Evolutionary conservation across 1,140 invertebrate genomes (phyloP).

Genomic region (Pachyrhynchus sulphureomaculatus): DNA sequence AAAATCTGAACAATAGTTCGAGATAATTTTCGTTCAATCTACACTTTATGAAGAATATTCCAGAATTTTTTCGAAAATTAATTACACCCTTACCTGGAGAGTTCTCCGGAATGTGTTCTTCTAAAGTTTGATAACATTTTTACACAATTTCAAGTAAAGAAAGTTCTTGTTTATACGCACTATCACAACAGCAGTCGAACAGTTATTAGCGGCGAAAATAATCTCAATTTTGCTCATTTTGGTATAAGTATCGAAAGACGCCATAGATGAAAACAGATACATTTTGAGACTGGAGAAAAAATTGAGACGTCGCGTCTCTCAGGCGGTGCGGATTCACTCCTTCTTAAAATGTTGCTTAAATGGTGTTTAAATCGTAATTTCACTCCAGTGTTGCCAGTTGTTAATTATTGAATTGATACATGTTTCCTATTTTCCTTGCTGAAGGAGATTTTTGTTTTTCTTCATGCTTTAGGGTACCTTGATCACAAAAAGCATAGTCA

Average conservation of each 20-base stretch:
- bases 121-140: too few species aligned
- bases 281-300: constrained; percentile 26
- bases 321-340: constrained; percentile 6
- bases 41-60: too few species aligned
- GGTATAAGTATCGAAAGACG: constrained; percentile 22
- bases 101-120: too few species aligned
- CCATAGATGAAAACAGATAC: constrained; percentile 24
- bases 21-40: too few species aligned
- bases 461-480: too few species aligned
- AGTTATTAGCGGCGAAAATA: constrained; percentile 21
- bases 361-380: constrained; percentile 12
- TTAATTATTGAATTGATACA: neutral
- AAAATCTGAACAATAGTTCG: too few species aligned
- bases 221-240: constrained; percentile 15
- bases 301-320: constrained; percentile 19
- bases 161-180: constrained; percentile 1
- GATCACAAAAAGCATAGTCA: too few species aligned
- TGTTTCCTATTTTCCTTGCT: too few species aligned
- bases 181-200: constrained; percentile 8
- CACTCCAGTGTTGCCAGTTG: constrained; percentile 10
- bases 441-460: too few species aligned
- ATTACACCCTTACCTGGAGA: too few species aligned
- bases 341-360: constrained; percentile 11
- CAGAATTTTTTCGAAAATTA: too few species aligned
- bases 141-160: too few species aligned